Evolutionary conservation across 2,888 invertebrate species (phyloP), one percentile per base, ranked within the genome.

Genomic region (Caenorhabditis macrosperma): DNA sequence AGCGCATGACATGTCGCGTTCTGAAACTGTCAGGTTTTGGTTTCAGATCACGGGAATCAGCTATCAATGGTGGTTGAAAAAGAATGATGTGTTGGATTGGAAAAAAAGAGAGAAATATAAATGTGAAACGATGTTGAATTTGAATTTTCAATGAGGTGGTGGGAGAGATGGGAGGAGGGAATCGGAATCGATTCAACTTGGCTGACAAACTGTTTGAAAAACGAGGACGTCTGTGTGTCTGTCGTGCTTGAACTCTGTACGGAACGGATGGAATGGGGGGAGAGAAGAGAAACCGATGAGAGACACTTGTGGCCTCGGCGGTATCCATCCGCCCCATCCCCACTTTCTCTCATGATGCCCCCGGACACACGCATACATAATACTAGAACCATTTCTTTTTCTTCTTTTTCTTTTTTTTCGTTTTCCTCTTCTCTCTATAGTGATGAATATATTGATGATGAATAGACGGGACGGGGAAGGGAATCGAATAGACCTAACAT

Each of bases 301-400:
- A 59, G 64, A 72, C 64, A 72, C 64, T 72, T 50, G 64, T 57
- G 63, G 55, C 64, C 22, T 28, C 50, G 61, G 41, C 52, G 67
- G 48, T 44, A 59, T 68, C 41, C 44, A 71, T 61, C 59, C 68
- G 38, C 24, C 24, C 52, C 26, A 5, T 28, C 12, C 35, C 38
- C 15, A 5, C 9, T 38, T 38, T 24, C 38, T 24, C 22, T 59
- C 54, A 72, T 72, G 74, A 74, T 64, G 74, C 74, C 74, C 57
- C 52, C 59, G 74, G 74, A 74, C 74, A 74, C 64, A 64, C 74
- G 74, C 74, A 74, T 74, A 74, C 64, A 74, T 74, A 74, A 74
- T 74, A 74, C 74, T 64, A 66, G 72, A 74, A 74, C 74, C 64
- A 74, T 57, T 63, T 72, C 55, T 72, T 72, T 38, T 54, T 59